Conservation (phyloP, 1,140 invertebrate genomes). For the Drosophila sechellia region DNA sequence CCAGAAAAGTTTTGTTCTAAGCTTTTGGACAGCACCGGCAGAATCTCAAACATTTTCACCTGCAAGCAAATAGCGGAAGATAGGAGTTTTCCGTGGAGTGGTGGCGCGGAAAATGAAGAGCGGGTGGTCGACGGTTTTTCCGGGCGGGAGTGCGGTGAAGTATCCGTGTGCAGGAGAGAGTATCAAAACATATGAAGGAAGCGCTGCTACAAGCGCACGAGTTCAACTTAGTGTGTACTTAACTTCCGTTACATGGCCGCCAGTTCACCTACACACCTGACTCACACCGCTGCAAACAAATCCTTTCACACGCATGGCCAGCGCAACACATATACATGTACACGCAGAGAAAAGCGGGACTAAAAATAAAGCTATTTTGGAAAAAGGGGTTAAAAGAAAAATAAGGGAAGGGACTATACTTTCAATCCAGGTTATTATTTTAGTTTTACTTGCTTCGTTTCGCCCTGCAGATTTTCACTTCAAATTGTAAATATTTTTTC, state of each 20-base stretch:
- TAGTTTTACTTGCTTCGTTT: too few relatives aligned
- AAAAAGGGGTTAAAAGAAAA: too few relatives aligned
- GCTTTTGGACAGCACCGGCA: slow-evolving; percentile 73
- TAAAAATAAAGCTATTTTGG: neutral
- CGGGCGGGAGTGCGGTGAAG: slow-evolving; percentile 9
- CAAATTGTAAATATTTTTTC: neutral
- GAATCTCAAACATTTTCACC: slow-evolving; percentile 75
- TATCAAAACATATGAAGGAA: slow-evolving; percentile 82
- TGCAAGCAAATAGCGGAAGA: slow-evolving; percentile 54
- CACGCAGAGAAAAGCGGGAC: slow-evolving; percentile 3
- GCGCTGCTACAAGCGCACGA: slow-evolving; percentile 77
- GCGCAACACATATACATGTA: slow-evolving; percentile 20
- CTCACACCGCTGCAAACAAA: slow-evolving; percentile 18
- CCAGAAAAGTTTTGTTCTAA: slow-evolving; percentile 78
- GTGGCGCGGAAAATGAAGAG: neutral
- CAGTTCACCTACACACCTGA: slow-evolving; percentile 32
- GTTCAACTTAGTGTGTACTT: slow-evolving; percentile 83
- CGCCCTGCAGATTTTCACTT: neutral
- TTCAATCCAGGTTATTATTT: too few relatives aligned
- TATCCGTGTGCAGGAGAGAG: slow-evolving; percentile 36
- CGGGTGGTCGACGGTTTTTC: slow-evolving; percentile 16
- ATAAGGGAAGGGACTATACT: too few relatives aligned
- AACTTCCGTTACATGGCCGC: slow-evolving; percentile 79
- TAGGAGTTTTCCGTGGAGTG: slow-evolving; percentile 22
- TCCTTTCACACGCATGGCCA: slow-evolving; percentile 74